Conservation (phyloP, 2,113 vertebrate genomes). For the Perca schrenkii region DNA sequence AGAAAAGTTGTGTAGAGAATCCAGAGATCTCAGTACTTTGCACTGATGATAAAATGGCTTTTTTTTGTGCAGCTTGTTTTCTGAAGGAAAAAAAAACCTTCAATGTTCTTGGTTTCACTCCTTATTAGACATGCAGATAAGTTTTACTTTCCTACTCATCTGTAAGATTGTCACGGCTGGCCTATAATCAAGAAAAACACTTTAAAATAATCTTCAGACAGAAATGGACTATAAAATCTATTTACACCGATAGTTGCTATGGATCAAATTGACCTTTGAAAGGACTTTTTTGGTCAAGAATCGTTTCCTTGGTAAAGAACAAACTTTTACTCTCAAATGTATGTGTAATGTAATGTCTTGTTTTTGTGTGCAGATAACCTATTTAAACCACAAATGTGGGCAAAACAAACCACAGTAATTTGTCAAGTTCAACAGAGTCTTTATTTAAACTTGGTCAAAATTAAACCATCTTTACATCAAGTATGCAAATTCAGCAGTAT, state of each 20-base stretch:
- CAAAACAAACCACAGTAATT: not conserved
- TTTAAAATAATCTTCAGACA: no score
- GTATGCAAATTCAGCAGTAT: constrained; percentile 62
- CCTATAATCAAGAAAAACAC: no score
- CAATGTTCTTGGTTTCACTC: not conserved
- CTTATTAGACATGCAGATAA: no score
- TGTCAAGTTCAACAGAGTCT: constrained; percentile 55
- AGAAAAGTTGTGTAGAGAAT: no score
- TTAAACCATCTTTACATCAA: constrained; percentile 67
- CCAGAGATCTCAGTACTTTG: no score
- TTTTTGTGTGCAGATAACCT: not conserved
- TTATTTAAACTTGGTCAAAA: constrained; percentile 71
- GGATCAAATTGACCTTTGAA: not conserved
- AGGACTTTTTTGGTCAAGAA: not conserved
- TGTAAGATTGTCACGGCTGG: no score
- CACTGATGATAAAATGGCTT: no score
- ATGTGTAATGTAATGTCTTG: not conserved
- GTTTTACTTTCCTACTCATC: not conserved
- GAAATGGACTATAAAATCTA: no score
- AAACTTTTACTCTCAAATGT: not conserved
- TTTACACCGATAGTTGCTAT: no score
- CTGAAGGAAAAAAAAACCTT: not conserved
- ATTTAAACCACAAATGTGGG: not conserved
- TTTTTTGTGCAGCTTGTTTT: not conserved
- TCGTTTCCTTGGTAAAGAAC: not conserved